Evolutionary conservation across 2,113 vertebrate genomes (phyloP).

Genomic region (Colius striatus): DNA sequence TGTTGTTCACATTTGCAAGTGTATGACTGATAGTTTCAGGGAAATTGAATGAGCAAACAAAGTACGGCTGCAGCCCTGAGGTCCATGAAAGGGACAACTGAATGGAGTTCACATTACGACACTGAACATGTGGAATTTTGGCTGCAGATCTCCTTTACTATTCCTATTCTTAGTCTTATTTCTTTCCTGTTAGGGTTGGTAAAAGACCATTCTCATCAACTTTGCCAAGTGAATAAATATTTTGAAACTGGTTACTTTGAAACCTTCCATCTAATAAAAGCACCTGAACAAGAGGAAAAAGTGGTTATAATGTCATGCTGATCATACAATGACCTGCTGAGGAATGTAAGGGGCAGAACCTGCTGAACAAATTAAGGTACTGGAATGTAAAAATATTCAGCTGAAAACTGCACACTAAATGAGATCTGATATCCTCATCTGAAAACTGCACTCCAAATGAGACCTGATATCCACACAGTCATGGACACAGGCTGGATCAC

Average conservation of each 20-base stretch:
- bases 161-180: not conserved
- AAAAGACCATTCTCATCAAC: not conserved
- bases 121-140: not conserved
- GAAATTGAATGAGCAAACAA: not conserved
- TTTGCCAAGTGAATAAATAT: not conserved
- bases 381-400: not conserved
- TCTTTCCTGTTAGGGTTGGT: not conserved
- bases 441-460: not conserved
- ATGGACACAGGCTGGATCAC: not conserved
- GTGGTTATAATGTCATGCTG: not conserved
- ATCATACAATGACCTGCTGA: not conserved
- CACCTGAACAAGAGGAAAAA: not conserved
- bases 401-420: not conserved
- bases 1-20: not conserved
- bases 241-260: not conserved
- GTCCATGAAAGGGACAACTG: not conserved
- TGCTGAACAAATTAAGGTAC: not conserved
- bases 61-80: not conserved
- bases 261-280: not conserved
- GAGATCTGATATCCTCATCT: not conserved
- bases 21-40: not conserved
- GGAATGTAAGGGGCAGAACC: not conserved
- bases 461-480: not conserved
- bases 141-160: not conserved
- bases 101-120: not conserved